Base-by-base conservation (phyloP, 2,113 vertebrate species). In the Nerophis lumbriciformis region DNA sequence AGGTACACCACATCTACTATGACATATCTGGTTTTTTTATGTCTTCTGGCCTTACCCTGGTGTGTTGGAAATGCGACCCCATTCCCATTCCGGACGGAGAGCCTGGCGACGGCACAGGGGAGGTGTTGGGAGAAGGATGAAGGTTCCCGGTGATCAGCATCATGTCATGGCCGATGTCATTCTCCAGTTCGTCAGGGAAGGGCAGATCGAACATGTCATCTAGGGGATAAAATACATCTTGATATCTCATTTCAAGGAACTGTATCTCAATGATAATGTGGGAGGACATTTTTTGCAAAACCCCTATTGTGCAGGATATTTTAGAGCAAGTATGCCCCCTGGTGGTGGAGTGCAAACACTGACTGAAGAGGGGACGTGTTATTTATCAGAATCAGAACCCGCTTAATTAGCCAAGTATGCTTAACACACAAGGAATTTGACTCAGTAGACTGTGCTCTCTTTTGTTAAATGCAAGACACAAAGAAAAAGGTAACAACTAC, bases 111-210 rank as follows among this genome's bases (percentile, higher is more conserved):
- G 94, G 93, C 53, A 95, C 94, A 0, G 95, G 94, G 37, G 96
- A 98, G 53, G 95, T 94, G 85, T 93, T 98, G 58, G 95, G 95
- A 73, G 95, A 94, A 54, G 95, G 91, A 76, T 98, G 95, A 62
- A 98, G 94, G 90, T 96, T 96, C 81, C 94, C 93, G 55, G 94
- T 97, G 86, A 98, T 96, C 80, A 98, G 87, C 88, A 98, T 98
- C 88, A 91, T 91, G 78, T 90, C 90, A 15, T 90, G 87, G 72
- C 94, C 93, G 50, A 98, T 96, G 76, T 98, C 96, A 60, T 96
- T 98, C 89, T 98, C 96, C 93, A 98, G 94, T 77, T 98, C 96
- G 63, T 97, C 96, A 61, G 95, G 94, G 81, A 98, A 98, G 1
- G 94, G 94, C 72, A 98, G 92, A 83, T 95, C 94, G 74, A 98